Percentiles rank a stretch among this genome's conserved stretches.
Evolutionary conservation across 1,140 invertebrate genomes (phyloP).

Genomic region (Myzus persicae): DNA sequence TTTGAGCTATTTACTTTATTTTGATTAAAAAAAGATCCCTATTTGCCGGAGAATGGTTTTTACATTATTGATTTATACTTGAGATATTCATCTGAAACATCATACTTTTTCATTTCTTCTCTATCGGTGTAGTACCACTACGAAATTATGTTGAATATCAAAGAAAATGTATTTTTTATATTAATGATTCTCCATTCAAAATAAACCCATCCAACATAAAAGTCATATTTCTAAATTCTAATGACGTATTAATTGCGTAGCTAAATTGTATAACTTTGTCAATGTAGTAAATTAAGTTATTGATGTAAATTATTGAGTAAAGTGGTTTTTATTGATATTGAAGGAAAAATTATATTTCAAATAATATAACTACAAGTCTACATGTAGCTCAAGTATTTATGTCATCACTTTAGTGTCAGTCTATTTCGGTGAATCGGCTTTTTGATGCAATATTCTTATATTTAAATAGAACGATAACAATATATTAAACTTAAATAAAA

Average conservation of each 20-base stretch:
- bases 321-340: not conserved
- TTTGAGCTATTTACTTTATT: conserved; percentile 37
- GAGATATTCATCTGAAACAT: not conserved
- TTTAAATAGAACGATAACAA: not conserved
- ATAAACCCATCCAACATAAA: not conserved
- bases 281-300: not conserved
- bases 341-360: not conserved
- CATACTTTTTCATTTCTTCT: not conserved
- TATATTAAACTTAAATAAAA: not conserved
- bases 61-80: conserved; percentile 15
- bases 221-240: not conserved
- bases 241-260: not conserved
- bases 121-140: not conserved
- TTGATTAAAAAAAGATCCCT: conserved; percentile 33
- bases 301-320: not conserved
- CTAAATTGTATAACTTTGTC: not conserved
- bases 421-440: not conserved
- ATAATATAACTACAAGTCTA: not conserved
- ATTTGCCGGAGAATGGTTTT: not conserved
- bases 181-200: not conserved
- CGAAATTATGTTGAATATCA: not conserved
- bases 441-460: not conserved
- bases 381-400: not conserved
- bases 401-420: not conserved
- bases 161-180: not conserved